Percentiles rank a stretch among this genome's conserved stretches.
These are phyloP conservation scores for Prionailurus viverrinus DNA, from an alignment of 2,113 vertebrate species.

Conservation along the genomic window DNA sequence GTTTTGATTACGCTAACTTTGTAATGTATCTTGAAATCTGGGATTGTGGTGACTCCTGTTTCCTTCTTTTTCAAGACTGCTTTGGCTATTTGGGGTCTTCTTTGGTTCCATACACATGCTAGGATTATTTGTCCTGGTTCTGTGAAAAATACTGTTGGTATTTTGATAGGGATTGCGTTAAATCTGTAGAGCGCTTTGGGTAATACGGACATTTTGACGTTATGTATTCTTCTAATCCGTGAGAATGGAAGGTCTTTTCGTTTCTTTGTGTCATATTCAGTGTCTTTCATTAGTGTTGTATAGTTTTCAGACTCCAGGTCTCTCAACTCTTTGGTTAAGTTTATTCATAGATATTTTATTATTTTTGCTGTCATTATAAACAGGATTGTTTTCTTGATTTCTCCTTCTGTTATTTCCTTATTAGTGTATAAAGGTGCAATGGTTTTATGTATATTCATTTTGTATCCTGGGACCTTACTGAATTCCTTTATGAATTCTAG, in stretches of 20 bases:
- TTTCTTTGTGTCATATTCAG: background rate
- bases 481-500: background rate
- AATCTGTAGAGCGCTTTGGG: background rate
- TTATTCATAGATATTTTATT: background rate
- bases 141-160: background rate
- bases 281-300: background rate
- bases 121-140: background rate
- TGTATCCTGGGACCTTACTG: background rate
- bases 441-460: background rate
- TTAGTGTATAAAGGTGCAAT: background rate
- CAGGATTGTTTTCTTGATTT: background rate
- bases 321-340: background rate
- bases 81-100: background rate
- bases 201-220: background rate
- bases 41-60: background rate
- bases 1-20: background rate
- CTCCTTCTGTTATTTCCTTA: background rate
- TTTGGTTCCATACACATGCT: background rate
- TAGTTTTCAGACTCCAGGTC: background rate
- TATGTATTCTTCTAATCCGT: background rate
- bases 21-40: background rate
- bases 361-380: background rate
- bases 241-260: background rate
- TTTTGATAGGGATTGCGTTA: background rate
- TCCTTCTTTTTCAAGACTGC: background rate